These are phyloP conservation scores for Drosophila acutilabella DNA, from an alignment of 2,888 invertebrate genomes.

Conservation along the genomic window DNA sequence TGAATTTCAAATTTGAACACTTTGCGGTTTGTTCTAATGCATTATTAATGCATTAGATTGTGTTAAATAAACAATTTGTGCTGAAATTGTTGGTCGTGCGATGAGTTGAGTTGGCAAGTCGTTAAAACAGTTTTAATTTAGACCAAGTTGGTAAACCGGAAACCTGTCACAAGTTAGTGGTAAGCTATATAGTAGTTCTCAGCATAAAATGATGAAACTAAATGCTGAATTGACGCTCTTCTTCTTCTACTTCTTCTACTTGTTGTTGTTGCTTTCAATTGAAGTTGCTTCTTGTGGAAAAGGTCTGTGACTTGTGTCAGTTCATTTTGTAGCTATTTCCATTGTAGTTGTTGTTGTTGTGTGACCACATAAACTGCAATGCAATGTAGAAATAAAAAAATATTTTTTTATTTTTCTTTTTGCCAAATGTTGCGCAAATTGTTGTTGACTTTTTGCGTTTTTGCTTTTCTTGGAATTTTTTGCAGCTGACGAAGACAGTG, in stretches of 20 bases:
- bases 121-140: conserved; percentile 69
- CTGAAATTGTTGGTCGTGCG: neutral
- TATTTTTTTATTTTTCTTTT: conserved; percentile 35
- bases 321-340: conserved; percentile 50
- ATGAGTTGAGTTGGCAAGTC: conserved; percentile 17
- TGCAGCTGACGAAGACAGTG: conserved; percentile 50
- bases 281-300: conserved; percentile 38
- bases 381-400: conserved; percentile 51
- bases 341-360: conserved; percentile 40
- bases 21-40: conserved; percentile 2
- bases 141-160: conserved; percentile 66
- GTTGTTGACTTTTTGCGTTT: conserved; percentile 4
- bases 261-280: conserved; percentile 46
- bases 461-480: conserved; percentile 51
- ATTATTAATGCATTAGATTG: conserved; percentile 9
- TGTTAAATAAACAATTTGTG: neutral
- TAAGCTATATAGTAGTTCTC: conserved; percentile 45
- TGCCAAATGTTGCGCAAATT: conserved; percentile 70
- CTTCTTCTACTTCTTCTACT: conserved; percentile 26
- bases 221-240: conserved; percentile 58
- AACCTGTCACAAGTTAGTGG: conserved; percentile 61
- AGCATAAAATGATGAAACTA: conserved; percentile 41
- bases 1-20: neutral
- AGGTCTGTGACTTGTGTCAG: conserved; percentile 77
- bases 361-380: conserved; percentile 66